Base-by-base conservation (phyloP, 2,888 invertebrate genomes). In the Perithous albicinctus region DNA sequence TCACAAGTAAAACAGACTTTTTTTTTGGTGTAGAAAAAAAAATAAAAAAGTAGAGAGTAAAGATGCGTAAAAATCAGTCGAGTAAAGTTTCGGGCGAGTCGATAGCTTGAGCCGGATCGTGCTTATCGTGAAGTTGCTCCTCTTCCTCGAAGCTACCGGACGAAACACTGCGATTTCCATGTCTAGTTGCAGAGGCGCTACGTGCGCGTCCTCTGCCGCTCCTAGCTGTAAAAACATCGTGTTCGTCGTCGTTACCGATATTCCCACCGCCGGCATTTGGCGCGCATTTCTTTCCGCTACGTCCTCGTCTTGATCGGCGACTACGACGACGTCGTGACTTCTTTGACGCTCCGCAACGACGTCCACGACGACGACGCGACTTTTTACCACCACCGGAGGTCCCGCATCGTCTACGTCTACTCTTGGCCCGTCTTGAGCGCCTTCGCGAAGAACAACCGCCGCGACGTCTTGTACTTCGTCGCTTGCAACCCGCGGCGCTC, bases 161-260 rank as follows among this genome's bases (percentile, higher is more conserved):
- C 10, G 87, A 88, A 29, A 59, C 74, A 2, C 69, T 74, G 64
- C 85, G 76, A 46, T 54, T 80, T 38, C 43, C 46, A 26, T 76
- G 81, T n/a, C 61, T 72, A 56, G 43, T 12, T 5, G 15, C 73
- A 23, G 79, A 63, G 7, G 7, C 10, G 8, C 54, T 56, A 54
- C 80, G 72, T 15, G 48, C 51, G n/a, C 82, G 79, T 7, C 48
- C 43, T 29, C 66, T 54, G 6, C 35, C 46, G 4, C 38, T 38
- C 20, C 56, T 56, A 2, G 26, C 74, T n/a, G 12, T 35, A 26
- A 63, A 38, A 56, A 51, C 32, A 23, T 67, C 48, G 6, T 61
- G 0, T 0, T 41, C 70, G 8, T n/a, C 63, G 15, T 64, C 38
- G 43, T 72, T 43, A 43, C 59, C 38, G 51, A 67, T 48, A 56